Conservation (phyloP, 2,797 vertebrate species). For the Luscinia luscinia region DNA sequence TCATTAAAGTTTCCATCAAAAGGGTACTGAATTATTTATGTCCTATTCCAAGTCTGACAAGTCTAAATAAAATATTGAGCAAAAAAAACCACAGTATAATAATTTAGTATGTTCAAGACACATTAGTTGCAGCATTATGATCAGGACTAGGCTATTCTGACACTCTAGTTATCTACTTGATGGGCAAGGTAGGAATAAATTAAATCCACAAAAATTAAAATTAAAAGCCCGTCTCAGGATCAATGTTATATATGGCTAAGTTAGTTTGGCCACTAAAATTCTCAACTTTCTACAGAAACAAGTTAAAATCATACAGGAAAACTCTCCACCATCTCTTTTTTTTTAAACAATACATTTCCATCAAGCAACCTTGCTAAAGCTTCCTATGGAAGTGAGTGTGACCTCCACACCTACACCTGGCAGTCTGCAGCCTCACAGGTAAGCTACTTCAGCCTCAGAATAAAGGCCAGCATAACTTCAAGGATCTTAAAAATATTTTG, state of each 20-base stretch:
- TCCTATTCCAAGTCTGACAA: background rate
- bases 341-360: background rate
- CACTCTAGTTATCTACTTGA: background rate
- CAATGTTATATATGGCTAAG: background rate
- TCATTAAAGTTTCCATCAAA: background rate
- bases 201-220: background rate
- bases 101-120: background rate
- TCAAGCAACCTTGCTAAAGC: background rate
- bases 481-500: background rate
- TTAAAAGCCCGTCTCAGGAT: background rate
- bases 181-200: background rate
- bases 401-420: background rate
- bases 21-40: background rate
- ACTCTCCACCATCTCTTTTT: background rate
- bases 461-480: background rate
- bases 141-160: background rate
- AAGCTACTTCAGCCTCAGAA: background rate
- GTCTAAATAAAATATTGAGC: background rate
- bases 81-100: background rate
- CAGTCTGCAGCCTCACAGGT: background rate
- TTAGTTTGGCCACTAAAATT: background rate
- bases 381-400: background rate
- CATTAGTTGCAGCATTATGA: background rate
- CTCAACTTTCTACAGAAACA: background rate
- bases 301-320: background rate